Evolutionary conservation across 2,113 vertebrate genomes (phyloP).

Genomic region (Alouatta palliata): DNA sequence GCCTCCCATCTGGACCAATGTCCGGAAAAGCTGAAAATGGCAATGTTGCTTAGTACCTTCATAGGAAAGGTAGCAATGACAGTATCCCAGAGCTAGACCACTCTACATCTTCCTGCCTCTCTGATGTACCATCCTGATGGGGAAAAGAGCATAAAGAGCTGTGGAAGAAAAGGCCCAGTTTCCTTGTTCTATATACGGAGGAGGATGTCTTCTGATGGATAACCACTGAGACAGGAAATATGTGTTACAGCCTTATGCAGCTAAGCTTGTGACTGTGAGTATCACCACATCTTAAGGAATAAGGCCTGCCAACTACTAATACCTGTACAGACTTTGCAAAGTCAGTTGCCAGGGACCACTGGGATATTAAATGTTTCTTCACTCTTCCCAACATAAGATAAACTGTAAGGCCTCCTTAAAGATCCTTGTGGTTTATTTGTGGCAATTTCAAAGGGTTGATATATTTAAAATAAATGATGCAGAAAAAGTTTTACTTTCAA

Average conservation of each 20-base stretch:
- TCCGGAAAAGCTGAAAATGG: not conserved
- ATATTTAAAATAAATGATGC: not conserved
- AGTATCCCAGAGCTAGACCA: not conserved
- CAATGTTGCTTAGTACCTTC: not conserved
- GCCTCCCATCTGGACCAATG: not conserved
- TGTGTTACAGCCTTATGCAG: not conserved
- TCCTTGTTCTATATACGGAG: not conserved
- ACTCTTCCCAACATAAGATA: not conserved
- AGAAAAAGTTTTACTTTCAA: not conserved
- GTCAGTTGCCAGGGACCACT: not conserved
- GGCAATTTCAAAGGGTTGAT: not conserved
- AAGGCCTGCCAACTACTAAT: not conserved
- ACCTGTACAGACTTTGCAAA: not conserved
- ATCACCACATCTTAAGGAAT: not conserved
- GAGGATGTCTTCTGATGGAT: not conserved
- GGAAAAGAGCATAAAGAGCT: not conserved
- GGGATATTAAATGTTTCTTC: not conserved
- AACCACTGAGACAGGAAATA: not conserved
- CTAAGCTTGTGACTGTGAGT: not conserved
- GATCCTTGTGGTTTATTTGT: not conserved
- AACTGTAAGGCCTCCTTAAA: not conserved
- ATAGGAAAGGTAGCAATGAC: not conserved
- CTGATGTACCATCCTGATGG: fast-evolving
- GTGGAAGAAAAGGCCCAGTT: not conserved
- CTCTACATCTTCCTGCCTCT: not conserved